Percentiles rank a stretch among this genome's conserved stretches.
Evolutionary conservation across 2,113 vertebrate genomes (phyloP).

Genomic region (Lepisosteus oculatus): DNA sequence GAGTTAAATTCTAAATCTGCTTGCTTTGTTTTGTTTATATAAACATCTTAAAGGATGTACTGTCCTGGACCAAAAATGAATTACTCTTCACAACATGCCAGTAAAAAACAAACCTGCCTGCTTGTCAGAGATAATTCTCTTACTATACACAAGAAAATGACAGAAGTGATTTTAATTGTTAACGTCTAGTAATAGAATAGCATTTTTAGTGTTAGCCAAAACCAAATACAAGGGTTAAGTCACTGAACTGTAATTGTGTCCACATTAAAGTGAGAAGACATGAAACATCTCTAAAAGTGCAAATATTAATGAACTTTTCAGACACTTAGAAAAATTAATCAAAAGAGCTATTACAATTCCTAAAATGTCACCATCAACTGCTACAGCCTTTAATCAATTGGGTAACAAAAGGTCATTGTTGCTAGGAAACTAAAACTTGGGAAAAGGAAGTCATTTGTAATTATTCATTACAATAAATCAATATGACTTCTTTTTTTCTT

Average conservation of each 20-base stretch:
- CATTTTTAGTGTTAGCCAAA: not conserved
- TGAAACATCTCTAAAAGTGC: constrained; percentile 26
- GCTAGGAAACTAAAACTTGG: constrained; percentile 36
- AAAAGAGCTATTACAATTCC: constrained; percentile 57
- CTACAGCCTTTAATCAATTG: constrained; percentile 63
- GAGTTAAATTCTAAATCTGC: constrained; percentile 28
- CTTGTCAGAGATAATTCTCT: not conserved
- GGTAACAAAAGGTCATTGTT: constrained; percentile 64
- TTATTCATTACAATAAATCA: constrained; percentile 57
- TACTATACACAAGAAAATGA: not conserved
- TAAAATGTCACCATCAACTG: constrained; percentile 68
- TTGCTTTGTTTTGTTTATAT: constrained; percentile 30
- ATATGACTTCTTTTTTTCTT: constrained; percentile 40
- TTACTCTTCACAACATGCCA: constrained; percentile 24
- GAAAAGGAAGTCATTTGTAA: constrained; percentile 43
- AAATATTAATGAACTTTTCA: constrained; percentile 37
- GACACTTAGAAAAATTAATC: constrained; percentile 55
- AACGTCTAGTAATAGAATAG: too few species aligned
- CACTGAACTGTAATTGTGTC: constrained; percentile 28
- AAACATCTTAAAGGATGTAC: constrained; percentile 33
- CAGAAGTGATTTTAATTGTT: not conserved
- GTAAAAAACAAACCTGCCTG: too few species aligned
- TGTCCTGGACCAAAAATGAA: constrained; percentile 38
- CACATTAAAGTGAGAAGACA: constrained; percentile 50
- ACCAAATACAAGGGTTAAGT: constrained; percentile 8